Conservation (phyloP, 1,140 invertebrate genomes). For the Drosophila persimilis region DNA sequence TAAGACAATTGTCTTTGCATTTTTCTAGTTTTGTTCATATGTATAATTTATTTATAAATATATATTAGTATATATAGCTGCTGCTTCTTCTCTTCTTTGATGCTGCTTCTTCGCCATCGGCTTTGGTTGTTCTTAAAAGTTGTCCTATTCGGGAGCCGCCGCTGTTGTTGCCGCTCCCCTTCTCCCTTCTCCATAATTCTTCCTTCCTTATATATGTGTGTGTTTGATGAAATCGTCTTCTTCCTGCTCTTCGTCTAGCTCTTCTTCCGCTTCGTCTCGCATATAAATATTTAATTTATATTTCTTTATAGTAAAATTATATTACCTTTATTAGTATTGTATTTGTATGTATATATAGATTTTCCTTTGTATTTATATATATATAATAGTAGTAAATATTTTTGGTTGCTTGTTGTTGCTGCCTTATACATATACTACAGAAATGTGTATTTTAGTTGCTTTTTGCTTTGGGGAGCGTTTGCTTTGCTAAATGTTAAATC, state of each 20-base stretch:
- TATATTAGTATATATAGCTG: conserved; percentile 39
- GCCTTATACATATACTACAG: conserved; percentile 64
- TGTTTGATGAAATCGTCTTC: conserved; percentile 77
- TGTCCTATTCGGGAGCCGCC: conserved; percentile 46
- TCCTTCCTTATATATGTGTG: conserved; percentile 63
- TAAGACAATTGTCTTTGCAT: conserved; percentile 60
- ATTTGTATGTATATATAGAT: conserved; percentile 57
- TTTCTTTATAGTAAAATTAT: conserved; percentile 78
- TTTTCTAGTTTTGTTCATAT: conserved; percentile 61
- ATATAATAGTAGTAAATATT: conserved; percentile 63
- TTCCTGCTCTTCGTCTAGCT: conserved; percentile 38
- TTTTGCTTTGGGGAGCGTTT: conserved; percentile 24
- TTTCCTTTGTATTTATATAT: conserved; percentile 60
- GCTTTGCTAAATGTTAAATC: conserved; percentile 56
- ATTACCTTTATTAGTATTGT: conserved; percentile 60
- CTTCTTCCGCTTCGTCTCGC: conserved; percentile 45
- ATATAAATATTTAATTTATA: conserved; percentile 81
- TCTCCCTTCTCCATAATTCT: conserved; percentile 35
- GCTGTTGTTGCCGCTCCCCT: conserved; percentile 47
- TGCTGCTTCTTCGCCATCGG: conserved; percentile 41
- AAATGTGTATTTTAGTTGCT: conserved; percentile 58
- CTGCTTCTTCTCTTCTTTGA: conserved; percentile 33
- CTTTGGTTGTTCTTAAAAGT: conserved; percentile 39
- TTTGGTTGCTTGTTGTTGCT: conserved; percentile 41
- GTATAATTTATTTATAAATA: conserved; percentile 72